Percentiles rank a stretch among this genome's conserved stretches.
phyloP scores from a whole-genome alignment of 2,888 invertebrate genomes.

The Pandemis corylana region DNA sequence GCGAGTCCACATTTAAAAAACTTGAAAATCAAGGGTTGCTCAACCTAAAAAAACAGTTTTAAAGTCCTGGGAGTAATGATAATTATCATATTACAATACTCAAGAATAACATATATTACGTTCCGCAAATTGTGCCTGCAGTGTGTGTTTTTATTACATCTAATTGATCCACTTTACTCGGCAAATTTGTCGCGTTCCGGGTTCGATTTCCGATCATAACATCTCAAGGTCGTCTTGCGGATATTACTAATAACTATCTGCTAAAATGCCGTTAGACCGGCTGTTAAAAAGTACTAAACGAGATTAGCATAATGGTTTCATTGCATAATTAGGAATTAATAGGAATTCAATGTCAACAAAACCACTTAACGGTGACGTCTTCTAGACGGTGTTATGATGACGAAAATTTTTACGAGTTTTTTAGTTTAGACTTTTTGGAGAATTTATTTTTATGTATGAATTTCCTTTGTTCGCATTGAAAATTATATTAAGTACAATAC shows the following conservation, averaged over 20 bases:
- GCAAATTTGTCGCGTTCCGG: conserved; percentile 20
- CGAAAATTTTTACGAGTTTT: background rate
- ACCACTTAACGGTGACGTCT: background rate
- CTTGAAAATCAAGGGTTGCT: no score
- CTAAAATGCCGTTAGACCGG: conserved; percentile 21
- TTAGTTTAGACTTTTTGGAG: background rate
- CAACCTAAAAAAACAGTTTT: no score
- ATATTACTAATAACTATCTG: conserved; percentile 15
- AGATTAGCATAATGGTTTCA: conserved; percentile 12
- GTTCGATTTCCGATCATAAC: conserved; percentile 36
- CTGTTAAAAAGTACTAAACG: conserved; percentile 13
- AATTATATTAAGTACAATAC: no score
- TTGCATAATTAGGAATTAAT: conserved; percentile 18
- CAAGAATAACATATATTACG: no score
- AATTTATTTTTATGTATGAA: no score
- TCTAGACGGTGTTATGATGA: background rate
- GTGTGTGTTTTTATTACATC: no score
- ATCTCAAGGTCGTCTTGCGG: conserved; percentile 26
- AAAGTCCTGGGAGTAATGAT: no score
- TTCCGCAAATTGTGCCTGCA: no score
- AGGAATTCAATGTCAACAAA: conserved; percentile 19
- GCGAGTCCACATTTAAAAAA: no score
- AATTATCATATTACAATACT: no score
- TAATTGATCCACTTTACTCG: background rate
- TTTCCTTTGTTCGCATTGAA: no score